Evolutionary conservation across 2,888 invertebrate species (phyloP).

Genomic region (Campoplex nolae): DNA sequence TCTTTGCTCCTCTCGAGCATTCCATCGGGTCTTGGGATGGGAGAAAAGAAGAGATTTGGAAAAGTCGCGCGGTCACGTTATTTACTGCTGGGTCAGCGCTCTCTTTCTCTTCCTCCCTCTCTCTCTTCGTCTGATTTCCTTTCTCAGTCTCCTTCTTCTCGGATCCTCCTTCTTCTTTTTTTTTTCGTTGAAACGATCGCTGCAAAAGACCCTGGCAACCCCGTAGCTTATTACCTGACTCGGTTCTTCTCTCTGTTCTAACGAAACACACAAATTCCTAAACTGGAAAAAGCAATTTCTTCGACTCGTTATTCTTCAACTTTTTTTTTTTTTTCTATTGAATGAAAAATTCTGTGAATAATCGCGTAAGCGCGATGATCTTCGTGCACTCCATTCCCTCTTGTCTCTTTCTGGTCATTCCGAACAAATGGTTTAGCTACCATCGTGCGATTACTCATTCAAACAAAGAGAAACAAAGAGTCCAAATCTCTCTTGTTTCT

Average conservation of each 20-base stretch:
- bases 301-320: background rate
- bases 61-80: conserved; percentile 51
- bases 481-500: background rate
- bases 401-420: conserved; percentile 36
- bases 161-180: background rate
- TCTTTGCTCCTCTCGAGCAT: conserved; percentile 16
- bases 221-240: conserved; percentile 15
- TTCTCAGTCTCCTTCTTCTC: background rate
- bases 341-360: conserved; percentile 53
- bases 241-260: background rate
- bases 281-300: conserved; percentile 38
- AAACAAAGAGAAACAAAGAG: conserved; percentile 66
- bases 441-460: conserved; percentile 70
- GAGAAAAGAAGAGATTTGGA: conserved; percentile 43
- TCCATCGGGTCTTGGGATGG: conserved; percentile 19
- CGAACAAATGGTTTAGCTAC: conserved; percentile 53
- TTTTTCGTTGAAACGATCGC: conserved; percentile 13
- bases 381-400: background rate
- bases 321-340: conserved; percentile 11
- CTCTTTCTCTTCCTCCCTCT: conserved; percentile 6
- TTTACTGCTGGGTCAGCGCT: conserved; percentile 24
- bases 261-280: conserved; percentile 6
- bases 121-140: conserved; percentile 7
- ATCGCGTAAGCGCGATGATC: conserved; percentile 40
- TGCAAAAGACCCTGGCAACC: conserved; percentile 18